These are phyloP conservation scores for Goniozus legneri DNA, from an alignment of 1,140 invertebrate species.

Conservation along the genomic window DNA sequence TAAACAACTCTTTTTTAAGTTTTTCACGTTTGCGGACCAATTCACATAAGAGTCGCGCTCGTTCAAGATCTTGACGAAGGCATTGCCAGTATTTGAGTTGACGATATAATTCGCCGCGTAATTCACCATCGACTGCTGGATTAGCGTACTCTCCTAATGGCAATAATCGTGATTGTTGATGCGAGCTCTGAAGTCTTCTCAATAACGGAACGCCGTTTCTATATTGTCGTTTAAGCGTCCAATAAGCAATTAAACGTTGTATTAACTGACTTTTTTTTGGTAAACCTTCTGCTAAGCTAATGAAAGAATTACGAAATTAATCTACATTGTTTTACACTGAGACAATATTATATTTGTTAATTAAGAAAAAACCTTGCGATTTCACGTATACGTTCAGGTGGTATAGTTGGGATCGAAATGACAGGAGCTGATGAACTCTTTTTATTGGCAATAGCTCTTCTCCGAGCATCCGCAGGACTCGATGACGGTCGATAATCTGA, in stretches of 20 bases:
- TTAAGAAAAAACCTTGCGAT: constrained; percentile 74
- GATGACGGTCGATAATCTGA: constrained; percentile 62
- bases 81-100: constrained; percentile 95
- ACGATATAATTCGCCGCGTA: constrained; percentile 68
- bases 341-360: too few species aligned
- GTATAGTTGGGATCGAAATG: constrained; percentile 91
- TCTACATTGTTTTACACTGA: background rate
- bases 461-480: constrained; percentile 47
- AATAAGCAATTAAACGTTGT: constrained; percentile 84
- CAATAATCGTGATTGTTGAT: constrained; percentile 54
- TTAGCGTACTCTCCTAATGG: constrained; percentile 36
- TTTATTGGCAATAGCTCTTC: constrained; percentile 71
- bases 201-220: constrained; percentile 94
- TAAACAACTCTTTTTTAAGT: constrained; percentile 84
- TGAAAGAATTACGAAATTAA: constrained; percentile 4
- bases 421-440: constrained; percentile 87
- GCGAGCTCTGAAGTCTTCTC: constrained; percentile 75
- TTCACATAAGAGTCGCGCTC: constrained; percentile 89
- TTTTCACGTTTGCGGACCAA: constrained; percentile 93
- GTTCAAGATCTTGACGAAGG: constrained; percentile 90
- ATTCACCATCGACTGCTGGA: constrained; percentile 52
- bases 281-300: constrained; percentile 53
- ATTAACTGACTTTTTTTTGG: constrained; percentile 83
- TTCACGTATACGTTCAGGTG: constrained; percentile 81
- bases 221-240: constrained; percentile 94